Base-by-base conservation (phyloP, 2,113 vertebrate genomes). In the Hydrochoerus hydrochaeris region DNA sequence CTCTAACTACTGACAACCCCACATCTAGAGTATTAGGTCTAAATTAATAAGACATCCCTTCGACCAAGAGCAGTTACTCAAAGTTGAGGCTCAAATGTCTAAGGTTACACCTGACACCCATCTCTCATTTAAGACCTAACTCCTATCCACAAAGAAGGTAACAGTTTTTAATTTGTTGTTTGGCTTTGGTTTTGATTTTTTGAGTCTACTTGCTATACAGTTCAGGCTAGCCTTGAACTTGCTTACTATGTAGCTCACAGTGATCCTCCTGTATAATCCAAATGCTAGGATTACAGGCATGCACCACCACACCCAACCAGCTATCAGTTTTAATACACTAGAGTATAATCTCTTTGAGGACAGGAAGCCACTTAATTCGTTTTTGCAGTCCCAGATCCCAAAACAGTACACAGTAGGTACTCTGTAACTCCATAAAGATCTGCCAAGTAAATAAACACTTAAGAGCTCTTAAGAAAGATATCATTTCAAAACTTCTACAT, bases 301-400 rank as follows among this genome's bases (percentile, higher is more conserved):
- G 35, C 7, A 69, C 67, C 16, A 69, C 35, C 24, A 46, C 24
- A 46, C 24, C 20, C 69, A 41, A 26, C 71, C 71, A 41, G 38
- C 71, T 41, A 87, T 69, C 38, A 58, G 52, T 58, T 91, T 91
- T 63, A 92, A 88, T 77, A n/a, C 17, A 58, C 30, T 65, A 63
- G 4, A 11, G 1, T 5, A 65, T 32, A 82, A 96, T 83, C 86
- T 91, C 57, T 80, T 7, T 60, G 69, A 96, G 81, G 52, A 85
- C 28, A 52, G 24, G 67, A 14, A 80, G 57, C 67, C 30, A 78
- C 57, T 19, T 38, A 46, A 52, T 69, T 90, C 57, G 32, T 52
- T 35, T 90, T 67, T 87, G 62, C 4, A 10, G 75, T 88, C 89
- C 44, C 86, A 84, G 87, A 85, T 17, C 75, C 93, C 84, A 84